A percentile compares a stretch with the other conserved stretches of the same genome.
Conservation (phyloP, 2,113 vertebrate genomes). For the Melanotaenia duboulayi region DNA sequence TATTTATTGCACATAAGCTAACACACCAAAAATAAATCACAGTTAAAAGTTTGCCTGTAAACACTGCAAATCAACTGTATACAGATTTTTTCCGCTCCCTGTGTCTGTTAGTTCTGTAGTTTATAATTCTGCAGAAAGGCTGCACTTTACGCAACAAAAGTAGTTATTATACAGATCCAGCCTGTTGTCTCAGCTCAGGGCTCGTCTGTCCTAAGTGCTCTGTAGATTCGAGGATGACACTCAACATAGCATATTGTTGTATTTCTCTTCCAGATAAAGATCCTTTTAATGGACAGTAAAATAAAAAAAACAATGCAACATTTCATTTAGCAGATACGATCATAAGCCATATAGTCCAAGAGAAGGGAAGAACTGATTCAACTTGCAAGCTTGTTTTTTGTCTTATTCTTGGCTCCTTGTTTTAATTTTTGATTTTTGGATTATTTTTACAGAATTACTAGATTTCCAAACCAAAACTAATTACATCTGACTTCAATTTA, state of each 20-base stretch:
- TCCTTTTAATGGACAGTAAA: background rate
- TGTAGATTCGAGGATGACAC: background rate
- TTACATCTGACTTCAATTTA: background rate
- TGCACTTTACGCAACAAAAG: background rate
- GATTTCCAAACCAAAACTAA: background rate
- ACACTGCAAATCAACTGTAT: background rate
- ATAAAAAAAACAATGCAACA: background rate
- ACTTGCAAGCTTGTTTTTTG: background rate
- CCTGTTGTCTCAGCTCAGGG: conserved; percentile 10
- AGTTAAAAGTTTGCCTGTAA: conserved; percentile 22
- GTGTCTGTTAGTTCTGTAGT: background rate
- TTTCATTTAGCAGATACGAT: background rate
- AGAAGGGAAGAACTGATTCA: background rate
- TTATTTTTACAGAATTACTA: background rate
- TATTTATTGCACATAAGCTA: conserved; percentile 4
- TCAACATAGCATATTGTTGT: conserved; percentile 10
- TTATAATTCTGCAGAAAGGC: conserved; percentile 15
- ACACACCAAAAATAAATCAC: conserved; percentile 21
- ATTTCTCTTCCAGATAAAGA: conserved; percentile 2
- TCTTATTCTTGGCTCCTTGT: background rate
- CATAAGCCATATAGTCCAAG: background rate
- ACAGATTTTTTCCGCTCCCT: background rate
- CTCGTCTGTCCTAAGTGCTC: conserved; percentile 12
- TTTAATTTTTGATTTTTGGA: background rate
- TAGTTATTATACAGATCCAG: conserved; percentile 1